Evolutionary conservation across 2,113 vertebrate species (phyloP), one percentile per base, ranked within the genome.

Genomic region (Atrichornis clamosus): DNA sequence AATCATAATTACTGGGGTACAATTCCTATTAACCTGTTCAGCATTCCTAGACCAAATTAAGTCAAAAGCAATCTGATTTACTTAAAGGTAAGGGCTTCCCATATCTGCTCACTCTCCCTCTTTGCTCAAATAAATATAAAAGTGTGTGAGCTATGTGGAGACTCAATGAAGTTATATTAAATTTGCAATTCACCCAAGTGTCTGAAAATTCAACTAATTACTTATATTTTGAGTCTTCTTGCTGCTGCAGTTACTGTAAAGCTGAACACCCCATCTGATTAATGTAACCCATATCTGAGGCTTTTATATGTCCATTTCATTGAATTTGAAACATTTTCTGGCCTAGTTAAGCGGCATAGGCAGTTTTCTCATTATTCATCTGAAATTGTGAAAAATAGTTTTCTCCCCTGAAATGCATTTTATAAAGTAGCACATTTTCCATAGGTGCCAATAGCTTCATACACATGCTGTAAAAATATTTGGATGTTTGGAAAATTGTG

Each of bases 31-130:
- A 90, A 93, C 73, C 78, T 65, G 80, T 55, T 72, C 74, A 93
- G 65, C 75, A 64, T 90, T 96, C 81, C 78, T 76, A 87, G 53
- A 39, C 55, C 87, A 86, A 93, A 70, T 90, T 92, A 91, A 95
- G 52, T 84, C 95, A 96, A 92, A 97, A 92, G 94, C 60, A 85
- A 85, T 94, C 65, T 76, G 52, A 78, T 87, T 96, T 93, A 68
- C 59, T 64, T 62, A 82, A 81, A 96, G 52, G 58, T 65, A 85
- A 69, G 76, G 28, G 19, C 19, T 94, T 90, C 27, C 50, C n/a
- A 80, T 55, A 26, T 58, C 80, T 74, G 50, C 47, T 91, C n/a
- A 84, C 89, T 78, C 49, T 46, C 56, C 22, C 46, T 24, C 90
- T 84, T 83, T 89, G n/a, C 52, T 91, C 74, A 94, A 77, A 64